Evolutionary conservation across 2,888 invertebrate species (phyloP), one percentile per base, ranked within the genome.

Genomic region (Xestia rhomboidea): DNA sequence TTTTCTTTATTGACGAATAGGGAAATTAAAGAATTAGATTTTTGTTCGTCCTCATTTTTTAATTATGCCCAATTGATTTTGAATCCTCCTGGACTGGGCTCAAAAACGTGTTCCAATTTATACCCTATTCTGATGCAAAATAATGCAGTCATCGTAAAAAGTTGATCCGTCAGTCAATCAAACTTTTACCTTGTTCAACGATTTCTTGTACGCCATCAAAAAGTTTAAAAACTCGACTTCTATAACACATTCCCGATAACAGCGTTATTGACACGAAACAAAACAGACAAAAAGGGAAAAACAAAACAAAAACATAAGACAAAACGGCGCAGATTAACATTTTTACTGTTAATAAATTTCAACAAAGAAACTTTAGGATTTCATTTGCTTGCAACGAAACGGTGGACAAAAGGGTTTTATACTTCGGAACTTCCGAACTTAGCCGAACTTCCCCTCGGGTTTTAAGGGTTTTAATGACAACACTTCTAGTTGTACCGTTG

Each of bases 401-500:
- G 76, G 71, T 82, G 87, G 83, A 88, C 88, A 89, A 90, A 83
- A 84, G 79, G 79, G 77, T 79, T 81, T 86, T 81, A 83, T 81
- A 82, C 75, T 80, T 79, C 77, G 76, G 54, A 85, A 83, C 71
- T 85, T 82, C 57, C 68, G 87, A 81, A 78, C n/a, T 77, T 68
- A n/a, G n/a, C 46, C 73, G 88, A 87, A 84, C 84, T 88, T 88
- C 54, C 73, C 87, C 82, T 54, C 63, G 83, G 89, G 92, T 91
- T 94, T 95, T 95, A 95, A 95, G 83, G 90, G 92, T 90, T 94
- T 95, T 95, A 95, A 96, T 95, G 94, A 95, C 92, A 92, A 86
- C 92, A 93, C 92, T 95, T 94, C 93, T 93, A 93, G 93, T 92
- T 89, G 91, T 88, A 91, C 85, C 76, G 89, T 81, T 87, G 90